These are phyloP conservation scores for Macropis europaea DNA, from an alignment of 2,888 invertebrate species.

Conservation along the genomic window DNA sequence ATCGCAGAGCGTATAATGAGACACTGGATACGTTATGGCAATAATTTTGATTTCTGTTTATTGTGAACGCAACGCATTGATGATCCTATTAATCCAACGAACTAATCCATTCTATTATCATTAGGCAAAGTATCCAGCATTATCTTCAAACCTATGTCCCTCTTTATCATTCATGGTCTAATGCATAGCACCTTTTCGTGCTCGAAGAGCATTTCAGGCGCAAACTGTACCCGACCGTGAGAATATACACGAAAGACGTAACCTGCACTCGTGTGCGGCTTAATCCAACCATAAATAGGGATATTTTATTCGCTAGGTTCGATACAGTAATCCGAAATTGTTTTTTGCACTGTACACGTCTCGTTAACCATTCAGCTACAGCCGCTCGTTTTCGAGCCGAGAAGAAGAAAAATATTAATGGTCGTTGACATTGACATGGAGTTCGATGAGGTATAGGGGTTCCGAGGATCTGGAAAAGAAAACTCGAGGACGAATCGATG, in stretches of 20 bases:
- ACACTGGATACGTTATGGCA: not conserved
- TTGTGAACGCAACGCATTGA: not conserved
- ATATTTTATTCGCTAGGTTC: constrained; percentile 4
- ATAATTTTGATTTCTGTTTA: constrained; percentile 7
- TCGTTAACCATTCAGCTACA: constrained; percentile 39
- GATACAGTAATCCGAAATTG: constrained; percentile 16
- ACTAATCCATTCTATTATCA: not conserved
- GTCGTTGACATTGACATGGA: constrained; percentile 20
- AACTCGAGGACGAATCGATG: not conserved
- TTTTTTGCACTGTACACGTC: constrained; percentile 28
- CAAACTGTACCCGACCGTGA: not conserved
- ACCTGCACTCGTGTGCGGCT: not conserved
- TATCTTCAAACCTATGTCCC: constrained; percentile 12
- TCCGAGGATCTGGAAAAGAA: constrained; percentile 21
- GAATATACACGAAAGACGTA: constrained; percentile 7
- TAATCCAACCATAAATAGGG: not conserved
- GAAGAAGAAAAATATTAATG: constrained; percentile 44
- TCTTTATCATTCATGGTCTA: constrained; percentile 20
- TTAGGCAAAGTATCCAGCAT: constrained; percentile 10
- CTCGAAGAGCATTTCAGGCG: not conserved
- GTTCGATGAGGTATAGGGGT: constrained; percentile 20
- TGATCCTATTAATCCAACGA: constrained; percentile 17
- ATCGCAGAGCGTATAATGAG: not conserved
- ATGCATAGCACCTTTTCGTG: not conserved
- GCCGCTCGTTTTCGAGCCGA: constrained; percentile 30